Conservation (phyloP, 2,113 vertebrate genomes). For the Collichthys lucidus region DNA sequence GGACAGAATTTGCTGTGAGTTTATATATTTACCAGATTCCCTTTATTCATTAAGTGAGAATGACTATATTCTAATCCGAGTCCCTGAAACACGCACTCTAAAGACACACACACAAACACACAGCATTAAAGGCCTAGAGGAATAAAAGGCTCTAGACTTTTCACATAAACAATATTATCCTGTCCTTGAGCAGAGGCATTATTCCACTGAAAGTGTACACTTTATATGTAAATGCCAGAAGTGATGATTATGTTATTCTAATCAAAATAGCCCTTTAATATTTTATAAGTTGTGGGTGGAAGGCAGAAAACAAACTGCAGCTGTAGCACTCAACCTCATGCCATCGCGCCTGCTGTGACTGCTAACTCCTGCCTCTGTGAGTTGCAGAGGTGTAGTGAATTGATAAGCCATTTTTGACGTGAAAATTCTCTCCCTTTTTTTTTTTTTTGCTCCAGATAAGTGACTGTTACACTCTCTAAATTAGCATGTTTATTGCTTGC, state of each 20-base stretch:
- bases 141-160: conserved; percentile 51
- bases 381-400: conserved; percentile 64
- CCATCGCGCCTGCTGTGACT: conserved; percentile 33
- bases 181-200: conserved; percentile 71
- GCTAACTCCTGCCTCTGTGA: conserved; percentile 41
- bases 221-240: conserved; percentile 81
- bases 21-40: background rate
- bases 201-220: conserved; percentile 72
- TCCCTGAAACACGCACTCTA: conserved; percentile 22
- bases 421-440: background rate
- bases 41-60: conserved; percentile 31
- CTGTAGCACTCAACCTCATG: conserved; percentile 39
- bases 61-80: conserved; percentile 36
- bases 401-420: conserved; percentile 63
- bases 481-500: conserved; percentile 87
- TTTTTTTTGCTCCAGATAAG: conserved; percentile 74
- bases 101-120: conserved; percentile 7
- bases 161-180: conserved; percentile 67
- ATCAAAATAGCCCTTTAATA: conserved; percentile 78
- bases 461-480: conserved; percentile 77
- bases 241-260: conserved; percentile 76
- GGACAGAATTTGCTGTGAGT: background rate
- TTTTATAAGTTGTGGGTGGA: conserved; percentile 75
- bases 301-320: conserved; percentile 61
- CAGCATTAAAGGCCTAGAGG: conserved; percentile 19